Percentiles rank a stretch among this genome's conserved stretches.
phyloP scores from a whole-genome alignment of 2,797 vertebrate genomes.

The Myioborus melanocephalus region DNA sequence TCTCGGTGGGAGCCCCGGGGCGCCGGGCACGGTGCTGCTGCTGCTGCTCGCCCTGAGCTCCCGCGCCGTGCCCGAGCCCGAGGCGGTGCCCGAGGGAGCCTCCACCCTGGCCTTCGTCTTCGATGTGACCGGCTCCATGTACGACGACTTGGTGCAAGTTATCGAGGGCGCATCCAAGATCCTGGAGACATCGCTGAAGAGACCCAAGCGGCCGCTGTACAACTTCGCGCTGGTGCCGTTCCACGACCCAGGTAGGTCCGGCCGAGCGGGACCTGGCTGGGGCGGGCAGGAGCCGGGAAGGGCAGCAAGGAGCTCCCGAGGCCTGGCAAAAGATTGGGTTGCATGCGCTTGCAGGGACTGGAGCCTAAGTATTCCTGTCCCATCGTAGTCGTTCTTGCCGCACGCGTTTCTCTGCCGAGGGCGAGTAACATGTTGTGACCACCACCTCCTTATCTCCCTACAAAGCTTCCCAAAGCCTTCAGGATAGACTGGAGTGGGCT shows the following conservation, averaged over 20 bases:
- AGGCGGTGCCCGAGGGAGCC: constrained; percentile 88
- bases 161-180: constrained; percentile 98
- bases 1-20: background rate
- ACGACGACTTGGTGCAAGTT: constrained; percentile 96
- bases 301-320: background rate
- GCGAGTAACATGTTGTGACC: too few species aligned
- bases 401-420: background rate
- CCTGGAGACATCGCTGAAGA: constrained; percentile 91
- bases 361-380: background rate
- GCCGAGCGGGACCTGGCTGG: background rate
- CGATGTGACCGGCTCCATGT: constrained; percentile 98
- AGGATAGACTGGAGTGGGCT: background rate
- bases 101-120: constrained; percentile 97
- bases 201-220: constrained; percentile 89
- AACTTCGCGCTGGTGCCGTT: constrained; percentile 97
- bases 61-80: constrained; percentile 63
- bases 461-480: background rate
- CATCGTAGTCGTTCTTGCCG: background rate
- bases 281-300: background rate
- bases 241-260: constrained; percentile 91
- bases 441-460: background rate
- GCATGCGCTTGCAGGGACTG: background rate
- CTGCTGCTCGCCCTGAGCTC: constrained; percentile 56
- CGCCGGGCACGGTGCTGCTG: background rate
- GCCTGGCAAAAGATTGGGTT: background rate